Conservation (phyloP, 1,140 invertebrate species). For the Atta texana region DNA sequence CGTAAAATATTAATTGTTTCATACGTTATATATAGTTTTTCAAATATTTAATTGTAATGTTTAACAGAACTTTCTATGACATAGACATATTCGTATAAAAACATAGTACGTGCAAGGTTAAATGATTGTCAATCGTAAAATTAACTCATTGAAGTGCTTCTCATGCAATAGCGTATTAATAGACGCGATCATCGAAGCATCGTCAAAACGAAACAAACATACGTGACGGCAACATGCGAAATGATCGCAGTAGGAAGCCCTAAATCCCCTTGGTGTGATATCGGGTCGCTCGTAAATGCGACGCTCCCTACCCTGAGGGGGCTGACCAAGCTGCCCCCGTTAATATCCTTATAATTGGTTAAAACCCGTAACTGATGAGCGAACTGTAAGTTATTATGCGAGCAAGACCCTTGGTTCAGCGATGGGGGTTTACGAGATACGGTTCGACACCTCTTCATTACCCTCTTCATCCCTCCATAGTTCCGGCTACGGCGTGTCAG, state of each 20-base stretch:
- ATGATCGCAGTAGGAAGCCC: constrained; percentile 61
- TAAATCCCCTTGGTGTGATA: constrained; percentile 61
- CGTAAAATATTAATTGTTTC: not conserved
- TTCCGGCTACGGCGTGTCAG: constrained; percentile 66
- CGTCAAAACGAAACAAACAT: constrained; percentile 25
- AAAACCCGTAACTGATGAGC: constrained; percentile 86
- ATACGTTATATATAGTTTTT: too few relatives aligned
- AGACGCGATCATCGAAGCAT: constrained; percentile 27
- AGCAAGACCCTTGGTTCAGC: constrained; percentile 80
- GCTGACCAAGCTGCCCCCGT: constrained; percentile 66
- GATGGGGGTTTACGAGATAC: constrained; percentile 82
- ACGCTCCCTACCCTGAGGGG: constrained; percentile 30
- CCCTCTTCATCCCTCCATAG: constrained; percentile 81
- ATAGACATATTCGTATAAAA: not conserved
- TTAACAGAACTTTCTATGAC: not conserved
- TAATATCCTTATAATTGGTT: constrained; percentile 83
- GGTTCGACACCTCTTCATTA: constrained; percentile 86
- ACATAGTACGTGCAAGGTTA: not conserved
- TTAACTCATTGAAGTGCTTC: not conserved
- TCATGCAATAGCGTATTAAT: constrained; percentile 9
- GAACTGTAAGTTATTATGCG: constrained; percentile 85
- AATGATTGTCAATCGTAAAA: constrained; percentile 14
- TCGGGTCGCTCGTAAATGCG: constrained; percentile 53
- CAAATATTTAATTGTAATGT: not conserved
- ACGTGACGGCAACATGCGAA: not conserved